phyloP scores from a whole-genome alignment of 2,888 invertebrate species.

The Parnassius glacialis region DNA sequence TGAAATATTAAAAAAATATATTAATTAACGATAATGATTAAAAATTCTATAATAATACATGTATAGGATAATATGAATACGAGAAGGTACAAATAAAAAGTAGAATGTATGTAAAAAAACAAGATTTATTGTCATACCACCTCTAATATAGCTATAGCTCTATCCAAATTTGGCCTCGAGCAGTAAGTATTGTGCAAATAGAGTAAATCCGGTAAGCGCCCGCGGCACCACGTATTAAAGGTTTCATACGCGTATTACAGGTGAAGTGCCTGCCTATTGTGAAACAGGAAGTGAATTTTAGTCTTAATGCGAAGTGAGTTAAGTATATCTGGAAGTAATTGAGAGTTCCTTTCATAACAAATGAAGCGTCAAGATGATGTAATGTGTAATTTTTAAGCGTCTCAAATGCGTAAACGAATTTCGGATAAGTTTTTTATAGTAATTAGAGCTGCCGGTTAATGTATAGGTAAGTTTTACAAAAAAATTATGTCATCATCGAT shows the following conservation, averaged over 20 bases:
- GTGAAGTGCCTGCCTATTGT: constrained; percentile 39
- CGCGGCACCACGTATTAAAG: constrained; percentile 43
- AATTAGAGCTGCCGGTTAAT: too few species aligned
- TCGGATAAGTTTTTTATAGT: too few species aligned
- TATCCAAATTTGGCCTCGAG: constrained; percentile 40
- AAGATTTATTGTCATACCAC: background rate
- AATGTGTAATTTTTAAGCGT: too few species aligned
- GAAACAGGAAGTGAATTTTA: constrained; percentile 40
- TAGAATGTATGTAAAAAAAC: background rate
- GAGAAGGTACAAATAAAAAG: background rate
- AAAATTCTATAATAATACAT: too few species aligned
- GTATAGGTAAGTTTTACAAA: too few species aligned
- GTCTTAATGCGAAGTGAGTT: constrained; percentile 26
- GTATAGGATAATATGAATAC: too few species aligned
- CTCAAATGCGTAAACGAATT: too few species aligned
- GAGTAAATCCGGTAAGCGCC: constrained; percentile 69
- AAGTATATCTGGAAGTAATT: constrained; percentile 23
- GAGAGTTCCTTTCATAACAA: constrained; percentile 14
- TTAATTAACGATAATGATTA: too few species aligned
- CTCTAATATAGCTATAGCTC: constrained; percentile 34
- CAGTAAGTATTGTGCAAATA: constrained; percentile 70
- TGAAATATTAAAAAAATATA: too few species aligned
- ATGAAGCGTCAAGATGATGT: background rate
- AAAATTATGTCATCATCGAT: too few species aligned
- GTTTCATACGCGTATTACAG: constrained; percentile 39